Percentiles rank a stretch among this genome's conserved stretches.
phyloP scores from a whole-genome alignment of 2,113 vertebrate genomes.

The Hystrix brachyura region DNA sequence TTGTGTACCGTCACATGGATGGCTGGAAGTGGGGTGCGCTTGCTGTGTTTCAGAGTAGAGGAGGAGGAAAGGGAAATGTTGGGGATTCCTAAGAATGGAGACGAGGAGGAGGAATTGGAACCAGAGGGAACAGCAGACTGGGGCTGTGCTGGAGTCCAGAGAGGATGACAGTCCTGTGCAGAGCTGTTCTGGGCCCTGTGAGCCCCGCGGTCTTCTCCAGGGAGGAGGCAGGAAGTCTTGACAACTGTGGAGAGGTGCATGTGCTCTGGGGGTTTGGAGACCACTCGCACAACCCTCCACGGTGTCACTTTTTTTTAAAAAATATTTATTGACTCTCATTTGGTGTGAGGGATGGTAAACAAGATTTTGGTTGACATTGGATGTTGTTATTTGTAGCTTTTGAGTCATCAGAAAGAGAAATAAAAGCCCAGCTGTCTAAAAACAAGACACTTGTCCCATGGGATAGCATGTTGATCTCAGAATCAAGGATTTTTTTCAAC shows the following conservation, averaged over 20 bases:
- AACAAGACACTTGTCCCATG: background rate
- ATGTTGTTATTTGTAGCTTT: background rate
- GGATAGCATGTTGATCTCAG: slow-evolving; percentile 11
- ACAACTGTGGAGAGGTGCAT: background rate
- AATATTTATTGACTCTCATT: background rate
- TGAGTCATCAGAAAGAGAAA: background rate
- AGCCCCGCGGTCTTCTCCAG: background rate
- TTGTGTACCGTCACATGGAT: background rate
- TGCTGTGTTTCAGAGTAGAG: background rate
- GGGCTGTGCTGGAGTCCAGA: background rate
- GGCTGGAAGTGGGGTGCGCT: background rate
- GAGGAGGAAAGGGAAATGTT: background rate
- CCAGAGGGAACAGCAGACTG: background rate
- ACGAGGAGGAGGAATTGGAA: background rate
- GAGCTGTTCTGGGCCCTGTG: background rate
- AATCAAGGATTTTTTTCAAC: background rate
- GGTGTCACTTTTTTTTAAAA: background rate
- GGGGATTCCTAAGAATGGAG: background rate
- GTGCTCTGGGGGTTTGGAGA: background rate
- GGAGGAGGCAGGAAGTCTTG: background rate
- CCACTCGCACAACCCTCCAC: background rate
- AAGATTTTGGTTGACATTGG: background rate
- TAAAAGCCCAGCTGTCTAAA: background rate
- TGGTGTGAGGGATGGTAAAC: background rate
- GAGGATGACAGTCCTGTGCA: background rate